A percentile compares a stretch with the other conserved stretches of the same genome.
Evolutionary conservation across 2,888 invertebrate genomes (phyloP).

Genomic region (Dastarcus helophoroides): DNA sequence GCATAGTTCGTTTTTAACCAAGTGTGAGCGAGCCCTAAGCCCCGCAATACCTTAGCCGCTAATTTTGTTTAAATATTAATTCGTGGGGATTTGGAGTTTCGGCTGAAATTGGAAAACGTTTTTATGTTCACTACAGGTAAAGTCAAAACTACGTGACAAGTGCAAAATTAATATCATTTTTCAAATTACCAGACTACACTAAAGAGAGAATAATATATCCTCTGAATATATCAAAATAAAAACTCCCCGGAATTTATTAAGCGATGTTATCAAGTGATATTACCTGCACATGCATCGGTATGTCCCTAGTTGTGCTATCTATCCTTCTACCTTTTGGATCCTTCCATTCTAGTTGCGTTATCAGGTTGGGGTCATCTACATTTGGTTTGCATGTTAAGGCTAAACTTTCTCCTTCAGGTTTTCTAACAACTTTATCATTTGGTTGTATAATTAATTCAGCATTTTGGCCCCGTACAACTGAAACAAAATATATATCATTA

Average conservation of each 20-base stretch:
- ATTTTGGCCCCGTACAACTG: slow-evolving; percentile 6
- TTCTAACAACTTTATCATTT: slow-evolving; percentile 53
- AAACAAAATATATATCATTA: too few species aligned
- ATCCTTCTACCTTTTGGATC: slow-evolving; percentile 61
- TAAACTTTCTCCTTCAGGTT: slow-evolving; percentile 62
- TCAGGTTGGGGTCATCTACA: slow-evolving; percentile 53
- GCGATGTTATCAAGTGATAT: too few species aligned
- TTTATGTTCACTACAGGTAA: too few species aligned
- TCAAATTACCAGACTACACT: not conserved
- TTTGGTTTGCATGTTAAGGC: slow-evolving; percentile 68
- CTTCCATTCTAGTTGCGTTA: slow-evolving; percentile 69
- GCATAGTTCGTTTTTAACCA: too few species aligned
- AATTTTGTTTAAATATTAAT: too few species aligned
- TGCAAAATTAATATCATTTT: slow-evolving; percentile 2
- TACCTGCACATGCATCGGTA: slow-evolving; percentile 30
- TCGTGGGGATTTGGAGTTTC: too few species aligned
- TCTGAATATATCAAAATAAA: too few species aligned
- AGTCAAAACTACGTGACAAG: too few species aligned
- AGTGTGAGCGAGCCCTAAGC: too few species aligned
- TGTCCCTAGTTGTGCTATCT: slow-evolving; percentile 33
- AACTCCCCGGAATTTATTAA: slow-evolving; percentile 3
- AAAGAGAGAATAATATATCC: too few species aligned
- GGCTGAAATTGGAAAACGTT: too few species aligned
- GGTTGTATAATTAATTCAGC: slow-evolving; percentile 56
- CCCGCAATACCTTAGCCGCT: too few species aligned